These are phyloP conservation scores for Dryas iulia DNA, from an alignment of 1,140 invertebrate species.

Conservation along the genomic window DNA sequence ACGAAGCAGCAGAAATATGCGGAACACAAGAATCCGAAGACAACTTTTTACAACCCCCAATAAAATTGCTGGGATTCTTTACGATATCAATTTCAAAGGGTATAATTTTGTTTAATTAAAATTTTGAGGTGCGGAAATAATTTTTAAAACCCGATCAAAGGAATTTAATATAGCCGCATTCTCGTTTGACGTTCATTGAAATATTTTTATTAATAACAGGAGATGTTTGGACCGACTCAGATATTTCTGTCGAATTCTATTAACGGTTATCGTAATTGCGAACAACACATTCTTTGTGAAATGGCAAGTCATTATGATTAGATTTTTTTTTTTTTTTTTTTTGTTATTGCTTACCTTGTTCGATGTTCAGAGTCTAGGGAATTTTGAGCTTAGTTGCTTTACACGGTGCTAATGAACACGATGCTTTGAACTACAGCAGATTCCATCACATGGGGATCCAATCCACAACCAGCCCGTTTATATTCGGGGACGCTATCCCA, in stretches of 20 bases:
- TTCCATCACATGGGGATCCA: too few species aligned
- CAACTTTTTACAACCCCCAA: slow-evolving; percentile 35
- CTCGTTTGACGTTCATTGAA: slow-evolving; percentile 34
- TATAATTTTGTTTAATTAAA: slow-evolving; percentile 48
- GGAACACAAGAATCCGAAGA: slow-evolving; percentile 10
- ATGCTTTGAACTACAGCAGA: too few species aligned
- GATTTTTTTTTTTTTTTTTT: too few species aligned
- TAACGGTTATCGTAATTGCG: too few species aligned
- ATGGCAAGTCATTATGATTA: too few species aligned
- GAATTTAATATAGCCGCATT: slow-evolving; percentile 41
- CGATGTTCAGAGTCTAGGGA: too few species aligned
- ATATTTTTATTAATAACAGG: slow-evolving; percentile 41
- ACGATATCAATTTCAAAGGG: slow-evolving; percentile 34
- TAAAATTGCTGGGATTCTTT: slow-evolving; percentile 45
- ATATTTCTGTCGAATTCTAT: slow-evolving; percentile 1
- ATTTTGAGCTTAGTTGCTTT: too few species aligned
- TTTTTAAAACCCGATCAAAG: slow-evolving; percentile 38
- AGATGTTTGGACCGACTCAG: slow-evolving; percentile 21
- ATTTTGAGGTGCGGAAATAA: slow-evolving; percentile 38
- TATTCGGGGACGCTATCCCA: too few species aligned
- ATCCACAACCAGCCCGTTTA: too few species aligned
- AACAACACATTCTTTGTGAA: too few species aligned
- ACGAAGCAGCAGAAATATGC: slow-evolving; percentile 14
- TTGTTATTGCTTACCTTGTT: too few species aligned
- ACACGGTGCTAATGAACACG: too few species aligned